Percentiles rank a stretch among this genome's conserved stretches.
Conservation (phyloP, 2,797 vertebrate species). For the Acanthurus lineatus region DNA sequence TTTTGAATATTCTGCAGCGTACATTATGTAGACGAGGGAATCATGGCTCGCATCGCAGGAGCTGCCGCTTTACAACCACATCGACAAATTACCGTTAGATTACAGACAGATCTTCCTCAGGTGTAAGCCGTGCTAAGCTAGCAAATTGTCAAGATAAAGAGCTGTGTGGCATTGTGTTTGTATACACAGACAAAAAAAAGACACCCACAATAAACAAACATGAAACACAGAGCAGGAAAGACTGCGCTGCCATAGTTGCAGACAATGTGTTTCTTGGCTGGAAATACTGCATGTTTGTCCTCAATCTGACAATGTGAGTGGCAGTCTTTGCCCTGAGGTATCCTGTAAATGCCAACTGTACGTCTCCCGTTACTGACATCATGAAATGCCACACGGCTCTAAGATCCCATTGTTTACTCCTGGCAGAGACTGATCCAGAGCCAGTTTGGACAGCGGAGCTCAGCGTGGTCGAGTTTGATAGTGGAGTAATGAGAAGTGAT, state of each 20-base stretch:
- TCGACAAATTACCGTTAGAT: conserved; percentile 49
- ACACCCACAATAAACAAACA: conserved; percentile 45
- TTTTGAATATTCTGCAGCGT: conserved; percentile 59
- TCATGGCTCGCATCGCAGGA: conserved; percentile 52
- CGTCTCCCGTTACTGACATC: conserved; percentile 54
- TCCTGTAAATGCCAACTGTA: conserved; percentile 61
- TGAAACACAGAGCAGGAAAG: conserved; percentile 23
- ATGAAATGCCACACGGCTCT: conserved; percentile 48
- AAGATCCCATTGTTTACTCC: conserved; percentile 63
- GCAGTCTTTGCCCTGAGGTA: conserved; percentile 59
- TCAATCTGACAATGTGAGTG: conserved; percentile 65
- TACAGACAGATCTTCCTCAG: conserved; percentile 54
- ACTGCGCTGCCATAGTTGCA: conserved; percentile 16
- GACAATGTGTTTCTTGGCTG: conserved; percentile 46
- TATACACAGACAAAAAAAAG: conserved; percentile 21
- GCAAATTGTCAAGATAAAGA: conserved; percentile 24
- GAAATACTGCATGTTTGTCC: conserved; percentile 52
- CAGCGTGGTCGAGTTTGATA: conserved; percentile 49
- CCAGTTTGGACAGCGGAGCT: conserved; percentile 38
- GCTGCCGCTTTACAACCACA: conserved; percentile 41
- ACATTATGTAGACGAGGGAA: conserved; percentile 47
- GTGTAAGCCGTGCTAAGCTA: conserved; percentile 30
- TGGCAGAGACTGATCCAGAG: conserved; percentile 31
- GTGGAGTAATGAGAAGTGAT: conserved; percentile 69
- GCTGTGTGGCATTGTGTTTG: conserved; percentile 31